A percentile compares a stretch with the other conserved stretches of the same genome.
phyloP scores from a whole-genome alignment of 2,888 invertebrate species.

The Eutolmus rufibarbis region DNA sequence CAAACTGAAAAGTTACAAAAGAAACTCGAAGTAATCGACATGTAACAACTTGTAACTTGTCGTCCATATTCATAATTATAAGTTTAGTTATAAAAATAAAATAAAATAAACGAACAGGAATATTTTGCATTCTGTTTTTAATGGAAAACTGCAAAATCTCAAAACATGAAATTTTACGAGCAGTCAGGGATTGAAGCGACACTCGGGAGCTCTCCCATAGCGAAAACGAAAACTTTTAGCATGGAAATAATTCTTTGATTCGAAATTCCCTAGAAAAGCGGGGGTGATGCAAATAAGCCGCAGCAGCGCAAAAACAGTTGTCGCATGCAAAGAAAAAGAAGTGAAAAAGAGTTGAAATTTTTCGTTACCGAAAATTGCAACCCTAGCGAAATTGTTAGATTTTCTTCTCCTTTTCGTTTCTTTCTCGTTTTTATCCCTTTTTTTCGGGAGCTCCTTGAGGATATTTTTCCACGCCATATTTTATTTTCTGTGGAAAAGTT shows the following conservation, averaged over 20 bases:
- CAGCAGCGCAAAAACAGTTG: not conserved
- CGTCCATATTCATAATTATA: not conserved
- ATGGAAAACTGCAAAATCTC: not conserved
- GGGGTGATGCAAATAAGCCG: not conserved
- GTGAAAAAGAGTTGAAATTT: not conserved
- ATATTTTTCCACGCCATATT: not conserved
- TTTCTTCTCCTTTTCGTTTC: not conserved
- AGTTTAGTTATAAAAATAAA: not conserved
- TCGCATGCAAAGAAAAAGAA: not conserved
- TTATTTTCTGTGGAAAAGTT: conserved; percentile 6
- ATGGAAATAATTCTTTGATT: not conserved
- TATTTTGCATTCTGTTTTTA: not conserved
- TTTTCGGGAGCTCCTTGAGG: not conserved
- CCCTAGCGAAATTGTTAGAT: conserved; percentile 4
- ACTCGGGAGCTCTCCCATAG: not conserved
- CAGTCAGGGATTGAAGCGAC: not conserved
- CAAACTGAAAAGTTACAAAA: not conserved
- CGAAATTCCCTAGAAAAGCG: not conserved
- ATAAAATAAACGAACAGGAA: not conserved
- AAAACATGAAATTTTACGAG: not conserved
- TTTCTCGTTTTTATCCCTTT: not conserved
- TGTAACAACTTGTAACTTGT: not conserved
- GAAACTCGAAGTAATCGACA: not conserved
- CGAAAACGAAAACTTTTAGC: not conserved
- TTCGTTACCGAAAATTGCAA: not conserved